These are phyloP conservation scores for Lagenorhynchus albirostris DNA, from an alignment of 2,113 vertebrate genomes.

Conservation along the genomic window DNA sequence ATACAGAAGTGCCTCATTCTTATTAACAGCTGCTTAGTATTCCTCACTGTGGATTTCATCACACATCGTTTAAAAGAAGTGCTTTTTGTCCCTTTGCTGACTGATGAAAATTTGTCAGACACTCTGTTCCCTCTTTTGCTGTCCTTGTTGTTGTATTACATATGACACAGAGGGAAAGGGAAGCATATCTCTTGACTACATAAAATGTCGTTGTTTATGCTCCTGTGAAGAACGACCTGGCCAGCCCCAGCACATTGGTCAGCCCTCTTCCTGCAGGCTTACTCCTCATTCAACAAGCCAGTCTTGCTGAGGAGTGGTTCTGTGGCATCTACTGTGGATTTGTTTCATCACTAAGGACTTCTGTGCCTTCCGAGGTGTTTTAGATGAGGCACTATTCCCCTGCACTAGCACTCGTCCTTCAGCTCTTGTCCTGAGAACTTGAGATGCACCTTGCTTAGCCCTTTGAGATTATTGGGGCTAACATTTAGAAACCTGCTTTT, in stretches of 20 bases:
- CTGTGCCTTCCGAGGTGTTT: not conserved
- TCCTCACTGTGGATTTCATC: not conserved
- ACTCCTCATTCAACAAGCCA: constrained; percentile 27
- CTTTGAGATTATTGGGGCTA: not conserved
- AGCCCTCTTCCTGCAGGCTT: not conserved
- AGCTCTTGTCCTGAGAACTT: not conserved
- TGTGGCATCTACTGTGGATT: not conserved
- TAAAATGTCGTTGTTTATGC: constrained; percentile 31
- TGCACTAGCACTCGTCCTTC: not conserved
- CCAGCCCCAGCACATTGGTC: not conserved
- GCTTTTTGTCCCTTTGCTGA: not conserved
- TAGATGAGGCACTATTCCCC: not conserved
- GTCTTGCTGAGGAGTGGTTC: not conserved
- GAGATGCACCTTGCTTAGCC: not conserved
- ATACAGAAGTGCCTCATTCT: not conserved
- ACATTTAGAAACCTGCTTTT: not conserved
- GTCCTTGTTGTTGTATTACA: not conserved
- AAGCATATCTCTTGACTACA: constrained; percentile 45
- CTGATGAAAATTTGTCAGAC: not conserved
- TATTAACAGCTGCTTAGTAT: not conserved
- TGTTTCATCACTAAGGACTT: not conserved
- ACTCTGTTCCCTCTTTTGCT: not conserved
- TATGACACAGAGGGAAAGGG: not conserved
- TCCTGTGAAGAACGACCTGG: not conserved
- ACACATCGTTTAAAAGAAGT: not conserved